These are phyloP conservation scores for Metellina segmentata DNA, from an alignment of 2,888 invertebrate genomes.

Conservation along the genomic window DNA sequence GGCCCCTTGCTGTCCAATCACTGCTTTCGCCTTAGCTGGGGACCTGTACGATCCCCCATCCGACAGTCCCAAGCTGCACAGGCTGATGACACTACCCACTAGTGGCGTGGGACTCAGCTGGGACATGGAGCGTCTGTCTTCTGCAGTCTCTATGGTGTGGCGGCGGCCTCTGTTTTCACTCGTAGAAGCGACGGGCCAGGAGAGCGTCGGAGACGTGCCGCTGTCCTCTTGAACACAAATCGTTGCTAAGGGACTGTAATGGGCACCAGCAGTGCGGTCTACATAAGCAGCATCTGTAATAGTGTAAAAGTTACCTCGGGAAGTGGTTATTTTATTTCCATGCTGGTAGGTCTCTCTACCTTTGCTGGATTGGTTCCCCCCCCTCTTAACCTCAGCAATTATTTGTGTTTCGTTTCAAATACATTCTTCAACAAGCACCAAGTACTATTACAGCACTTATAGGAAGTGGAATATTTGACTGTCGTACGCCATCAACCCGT, in stretches of 20 bases:
- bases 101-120: slow-evolving; percentile 67
- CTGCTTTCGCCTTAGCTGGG: slow-evolving; percentile 10
- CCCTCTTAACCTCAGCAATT: no score
- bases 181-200: slow-evolving; percentile 67
- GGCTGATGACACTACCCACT: slow-evolving; percentile 72
- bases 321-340: no score
- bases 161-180: slow-evolving; percentile 36
- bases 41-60: slow-evolving; percentile 58
- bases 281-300: slow-evolving; percentile 37
- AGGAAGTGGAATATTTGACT: no score
- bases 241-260: slow-evolving; percentile 70
- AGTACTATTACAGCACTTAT: no score
- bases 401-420: no score
- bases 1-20: neutral
- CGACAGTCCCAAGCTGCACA: slow-evolving; percentile 62
- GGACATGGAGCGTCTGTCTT: slow-evolving; percentile 38
- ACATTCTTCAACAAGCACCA: no score
- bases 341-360: no score
- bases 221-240: slow-evolving; percentile 52
- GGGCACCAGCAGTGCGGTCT: slow-evolving; percentile 36
- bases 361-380: no score
- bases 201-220: slow-evolving; percentile 58
- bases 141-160: slow-evolving; percentile 33
- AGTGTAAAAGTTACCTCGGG: neutral
- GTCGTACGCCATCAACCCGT: no score